A percentile compares a stretch with the other conserved stretches of the same genome.
Evolutionary conservation across 2,113 vertebrate genomes (phyloP).

Genomic region (Mirza zaza): DNA sequence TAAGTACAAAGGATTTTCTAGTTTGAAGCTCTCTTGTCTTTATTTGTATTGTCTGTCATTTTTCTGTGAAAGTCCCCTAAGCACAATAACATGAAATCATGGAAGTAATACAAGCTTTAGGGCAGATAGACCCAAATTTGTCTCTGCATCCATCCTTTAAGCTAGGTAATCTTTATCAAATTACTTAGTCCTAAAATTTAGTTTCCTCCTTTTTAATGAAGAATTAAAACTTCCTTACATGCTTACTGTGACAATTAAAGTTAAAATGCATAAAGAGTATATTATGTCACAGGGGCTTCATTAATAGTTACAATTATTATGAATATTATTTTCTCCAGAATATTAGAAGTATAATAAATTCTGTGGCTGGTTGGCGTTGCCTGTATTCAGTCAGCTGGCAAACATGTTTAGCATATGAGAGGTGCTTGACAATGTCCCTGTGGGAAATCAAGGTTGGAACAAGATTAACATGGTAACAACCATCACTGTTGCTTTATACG

Average conservation of each 20-base stretch:
- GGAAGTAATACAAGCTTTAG: not conserved
- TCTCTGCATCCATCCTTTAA: not conserved
- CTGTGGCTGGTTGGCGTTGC: not conserved
- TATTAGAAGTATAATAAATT: not conserved
- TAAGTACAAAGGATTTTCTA: not conserved
- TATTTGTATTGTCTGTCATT: not conserved
- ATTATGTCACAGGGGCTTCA: not conserved
- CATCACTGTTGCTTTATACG: not conserved
- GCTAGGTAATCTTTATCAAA: not conserved
- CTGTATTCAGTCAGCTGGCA: not conserved
- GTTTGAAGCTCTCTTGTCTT: not conserved
- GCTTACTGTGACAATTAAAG: not conserved
- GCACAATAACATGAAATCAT: not conserved
- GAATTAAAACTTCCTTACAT: not conserved
- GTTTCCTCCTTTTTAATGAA: not conserved
- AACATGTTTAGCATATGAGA: not conserved
- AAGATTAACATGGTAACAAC: not conserved
- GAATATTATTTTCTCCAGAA: conserved; percentile 23
- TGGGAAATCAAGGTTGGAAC: not conserved
- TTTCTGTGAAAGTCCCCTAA: not conserved
- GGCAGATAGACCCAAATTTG: not conserved
- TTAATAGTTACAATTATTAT: not conserved
- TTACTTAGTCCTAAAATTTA: not conserved
- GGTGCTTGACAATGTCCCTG: not conserved
- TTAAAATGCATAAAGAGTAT: not conserved